Evolutionary conservation across 2,888 invertebrate species (phyloP), one percentile per base, ranked within the genome.

Genomic region (Margaritifera margaritifera): DNA sequence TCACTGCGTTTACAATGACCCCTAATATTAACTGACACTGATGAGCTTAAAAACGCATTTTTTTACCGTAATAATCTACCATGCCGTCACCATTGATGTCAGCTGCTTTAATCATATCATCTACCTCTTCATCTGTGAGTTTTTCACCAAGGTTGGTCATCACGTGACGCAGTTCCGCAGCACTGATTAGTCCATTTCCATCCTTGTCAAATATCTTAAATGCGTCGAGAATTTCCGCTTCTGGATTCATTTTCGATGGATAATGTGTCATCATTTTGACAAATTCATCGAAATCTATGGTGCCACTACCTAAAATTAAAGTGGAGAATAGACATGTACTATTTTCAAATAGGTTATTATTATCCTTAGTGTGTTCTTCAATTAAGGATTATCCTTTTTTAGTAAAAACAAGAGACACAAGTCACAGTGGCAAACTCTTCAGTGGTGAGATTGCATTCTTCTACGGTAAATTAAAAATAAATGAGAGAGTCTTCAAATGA

Each of bases 221-320:
- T 64, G 80, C 78, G 61, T 80, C 80, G 71, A 71, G 74, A 78
- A 79, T 79, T 69, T 80, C 79, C 51, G 74, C 67, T 65, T 80
- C 80, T 1, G 79, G 79, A 60, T 80, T 75, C 42, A 74, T 70
- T 19, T 71, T 66, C 59, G 70, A 64, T 64, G 71, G 73, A 57
- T 78, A 79, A 15, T 77, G 74, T 8, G 75, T 50, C 77, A 80
- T 80, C 81, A 81, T 79, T 58, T 75, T 72, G 11, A 80, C 72
- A 68, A 81, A 81, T 69, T 80, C 78, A 25, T 78, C 77, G 66
- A 81, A 81, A 62, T 81, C 81, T 54, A 81, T 78, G 6, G 71
- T 75, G 8, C 78, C 79, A 62, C 75, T 78, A 22, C 66, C 80
- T 80, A 69, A 6, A 71, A 72, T 6, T 27, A 54, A 55, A 58